Evolutionary conservation across 2,888 invertebrate genomes (phyloP), one percentile per base, ranked within the genome.

Genomic region (Drosophila meridionalis): DNA sequence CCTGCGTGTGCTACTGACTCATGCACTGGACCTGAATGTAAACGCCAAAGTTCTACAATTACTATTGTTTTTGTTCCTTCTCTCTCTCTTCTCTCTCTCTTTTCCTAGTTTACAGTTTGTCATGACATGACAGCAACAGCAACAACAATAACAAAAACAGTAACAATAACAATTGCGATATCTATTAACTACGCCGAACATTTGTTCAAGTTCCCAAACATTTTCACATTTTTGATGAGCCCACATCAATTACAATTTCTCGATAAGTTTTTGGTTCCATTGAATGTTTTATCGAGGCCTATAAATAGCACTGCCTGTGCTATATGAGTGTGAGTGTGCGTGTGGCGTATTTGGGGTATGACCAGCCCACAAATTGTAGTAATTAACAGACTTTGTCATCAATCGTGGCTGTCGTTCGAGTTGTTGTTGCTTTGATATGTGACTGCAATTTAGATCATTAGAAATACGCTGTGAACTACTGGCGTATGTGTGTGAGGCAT

Each of bases 321-420:
- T 43, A 20, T 45, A 30, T 20, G 20, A 2, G 56, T 26, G 36
- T 36, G 43, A 8, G 55, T 47, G 47, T 38, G 69, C n/a, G 69
- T 38, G 40, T 38, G 32, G 14, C 32, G 48, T 52, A 42, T 60
- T 52, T 62, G 62, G 66, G 42, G 40, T 68, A 48, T 56, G 69
- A 73, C 78, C 78, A 66, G 70, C 62, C 62, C 74, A 77, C 79
- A 77, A 77, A 77, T 70, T 59, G 61, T 70, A 36, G 70, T 74
- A 78, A 77, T 77, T 78, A 77, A 66, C 53, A 38, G 57, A 42
- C 56, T 66, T 78, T 69, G 78, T 58, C 78, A 77, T 77, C 66
- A 61, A 70, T 69, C 56, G 60, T 57, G 59, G 45, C 42, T 45
- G 69, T 60, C 55, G 56, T 55, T 47, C 5, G n/a, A n/a, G 26